Evolutionary conservation across 2,888 invertebrate genomes (phyloP).

Genomic region (Cephus spinipes): DNA sequence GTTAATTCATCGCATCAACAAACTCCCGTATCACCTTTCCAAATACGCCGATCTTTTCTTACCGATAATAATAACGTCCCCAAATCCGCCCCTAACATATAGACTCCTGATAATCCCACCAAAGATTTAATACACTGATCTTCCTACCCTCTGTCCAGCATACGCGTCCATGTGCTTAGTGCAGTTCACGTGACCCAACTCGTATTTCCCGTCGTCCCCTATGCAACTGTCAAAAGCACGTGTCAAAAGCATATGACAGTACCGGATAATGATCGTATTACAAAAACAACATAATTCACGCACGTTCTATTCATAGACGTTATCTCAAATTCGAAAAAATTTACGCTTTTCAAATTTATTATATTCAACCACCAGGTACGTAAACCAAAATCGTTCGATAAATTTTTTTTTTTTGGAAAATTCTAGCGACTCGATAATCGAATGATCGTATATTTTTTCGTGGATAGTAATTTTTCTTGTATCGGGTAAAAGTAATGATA

Average conservation of each 20-base stretch:
- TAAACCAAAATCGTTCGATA: background rate
- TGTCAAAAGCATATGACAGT: background rate
- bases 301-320: background rate
- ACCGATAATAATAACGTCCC: background rate
- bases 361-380: background rate
- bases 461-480: background rate
- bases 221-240: background rate
- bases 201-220: background rate
- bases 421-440: background rate
- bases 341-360: background rate
- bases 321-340: background rate
- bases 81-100: background rate
- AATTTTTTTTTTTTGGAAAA: background rate
- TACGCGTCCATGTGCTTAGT: background rate
- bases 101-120: background rate
- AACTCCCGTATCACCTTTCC: background rate
- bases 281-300: background rate
- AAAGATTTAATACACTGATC: background rate
- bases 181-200: background rate
- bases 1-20: background rate
- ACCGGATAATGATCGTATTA: background rate
- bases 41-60: background rate
- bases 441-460: too few relatives aligned
- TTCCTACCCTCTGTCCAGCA: background rate
- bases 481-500: background rate